Percentiles rank a stretch among this genome's conserved stretches.
These are phyloP conservation scores for Galerucella nymphaeae DNA, from an alignment of 2,888 invertebrate genomes.

Conservation along the genomic window DNA sequence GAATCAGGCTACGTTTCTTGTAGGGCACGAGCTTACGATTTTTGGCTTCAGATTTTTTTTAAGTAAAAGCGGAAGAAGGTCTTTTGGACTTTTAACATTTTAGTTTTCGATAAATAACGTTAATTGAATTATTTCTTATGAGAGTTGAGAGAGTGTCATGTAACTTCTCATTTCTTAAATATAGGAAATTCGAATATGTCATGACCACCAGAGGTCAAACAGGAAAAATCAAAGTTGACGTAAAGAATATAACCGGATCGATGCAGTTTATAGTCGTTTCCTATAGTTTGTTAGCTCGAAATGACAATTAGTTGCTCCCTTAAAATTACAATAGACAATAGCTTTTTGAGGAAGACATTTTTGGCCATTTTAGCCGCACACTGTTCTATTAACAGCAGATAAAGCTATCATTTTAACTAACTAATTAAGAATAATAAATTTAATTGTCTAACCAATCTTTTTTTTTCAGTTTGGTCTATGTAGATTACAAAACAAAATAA, in stretches of 20 bases:
- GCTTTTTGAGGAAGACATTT: conserved; percentile 64
- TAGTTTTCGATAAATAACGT: neutral
- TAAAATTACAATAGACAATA: conserved; percentile 58
- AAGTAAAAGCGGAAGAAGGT: no score
- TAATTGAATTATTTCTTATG: neutral
- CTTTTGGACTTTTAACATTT: neutral
- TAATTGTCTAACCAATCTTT: conserved; percentile 25
- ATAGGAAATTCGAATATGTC: no score
- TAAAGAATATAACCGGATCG: neutral
- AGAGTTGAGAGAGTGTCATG: neutral
- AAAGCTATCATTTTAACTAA: conserved; percentile 52
- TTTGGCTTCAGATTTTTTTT: no score
- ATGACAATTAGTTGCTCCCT: conserved; percentile 61
- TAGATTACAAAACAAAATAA: conserved; percentile 8
- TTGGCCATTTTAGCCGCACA: conserved; percentile 62
- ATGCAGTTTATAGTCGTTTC: neutral
- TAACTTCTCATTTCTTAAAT: neutral
- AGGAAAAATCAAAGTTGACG: neutral
- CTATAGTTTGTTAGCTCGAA: conserved; percentile 54
- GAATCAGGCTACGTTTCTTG: no score
- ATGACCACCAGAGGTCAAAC: neutral
- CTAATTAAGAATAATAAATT: conserved; percentile 26
- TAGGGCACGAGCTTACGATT: no score
- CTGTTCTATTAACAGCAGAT: conserved; percentile 61
- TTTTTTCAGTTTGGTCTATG: conserved; percentile 31